Percentiles rank a stretch among this genome's conserved stretches.
Conservation (phyloP, 2,888 invertebrate species). For the Doris montereyensis region DNA sequence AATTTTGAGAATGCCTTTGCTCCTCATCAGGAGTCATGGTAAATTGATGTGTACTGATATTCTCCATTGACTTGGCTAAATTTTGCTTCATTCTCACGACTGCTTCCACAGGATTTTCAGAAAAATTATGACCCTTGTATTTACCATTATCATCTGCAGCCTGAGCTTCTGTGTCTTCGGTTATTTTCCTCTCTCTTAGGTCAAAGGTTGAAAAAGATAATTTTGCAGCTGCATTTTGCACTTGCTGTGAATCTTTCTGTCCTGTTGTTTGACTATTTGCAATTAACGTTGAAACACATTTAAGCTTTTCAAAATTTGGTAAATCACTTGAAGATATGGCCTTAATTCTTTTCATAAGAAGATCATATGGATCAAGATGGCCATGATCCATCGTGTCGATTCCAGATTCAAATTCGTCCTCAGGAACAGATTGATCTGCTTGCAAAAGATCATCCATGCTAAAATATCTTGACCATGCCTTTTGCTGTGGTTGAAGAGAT, state of each 20-base stretch:
- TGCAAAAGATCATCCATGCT: neutral
- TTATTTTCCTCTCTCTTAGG: neutral
- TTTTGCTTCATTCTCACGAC: constrained; percentile 39
- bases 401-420: constrained; percentile 34
- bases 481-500: neutral
- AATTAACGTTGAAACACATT: constrained; percentile 33
- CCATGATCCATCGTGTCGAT: constrained; percentile 35
- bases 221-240: constrained; percentile 3
- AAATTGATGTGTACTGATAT: too few species aligned
- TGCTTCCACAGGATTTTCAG: constrained; percentile 27
- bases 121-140: too few species aligned
- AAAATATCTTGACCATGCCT: neutral
- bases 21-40: too few species aligned
- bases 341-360: constrained; percentile 40
- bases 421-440: too few species aligned
- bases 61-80: constrained; percentile 40
- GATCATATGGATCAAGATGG: constrained; percentile 41
- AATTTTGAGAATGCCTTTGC: too few species aligned
- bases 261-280: neutral
- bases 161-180: neutral
- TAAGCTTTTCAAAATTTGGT: constrained; percentile 42
- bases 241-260: too few species aligned
- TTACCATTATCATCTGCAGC: too few species aligned
- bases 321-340: constrained; percentile 44
- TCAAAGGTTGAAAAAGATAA: constrained; percentile 35